These are phyloP conservation scores for Elgonia sp. DNA, from an alignment of 2,888 invertebrate genomes.

Conservation along the genomic window DNA sequence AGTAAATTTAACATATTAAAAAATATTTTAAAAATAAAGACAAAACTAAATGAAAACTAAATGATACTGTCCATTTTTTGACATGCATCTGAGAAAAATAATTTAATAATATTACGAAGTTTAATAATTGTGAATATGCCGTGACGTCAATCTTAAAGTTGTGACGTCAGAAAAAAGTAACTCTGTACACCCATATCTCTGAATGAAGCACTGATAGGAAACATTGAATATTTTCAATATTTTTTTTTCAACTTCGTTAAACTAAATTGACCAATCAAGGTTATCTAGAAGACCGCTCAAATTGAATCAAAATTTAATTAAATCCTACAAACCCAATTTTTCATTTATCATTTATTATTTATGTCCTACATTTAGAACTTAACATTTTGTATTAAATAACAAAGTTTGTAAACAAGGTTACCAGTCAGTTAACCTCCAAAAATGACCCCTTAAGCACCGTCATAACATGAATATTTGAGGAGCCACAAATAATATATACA, in stretches of 20 bases:
- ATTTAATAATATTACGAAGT: neutral
- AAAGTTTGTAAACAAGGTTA: neutral
- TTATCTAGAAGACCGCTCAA: neutral
- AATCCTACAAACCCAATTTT: neutral
- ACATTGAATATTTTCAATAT: neutral
- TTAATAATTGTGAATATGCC: neutral
- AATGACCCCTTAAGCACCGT: constrained; percentile 9
- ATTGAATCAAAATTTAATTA: neutral
- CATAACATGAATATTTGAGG: constrained; percentile 22
- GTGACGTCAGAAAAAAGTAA: neutral
- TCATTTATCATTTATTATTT: neutral
- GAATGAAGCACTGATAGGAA: neutral
- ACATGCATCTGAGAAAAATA: no score
- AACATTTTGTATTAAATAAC: neutral
- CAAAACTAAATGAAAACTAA: neutral
- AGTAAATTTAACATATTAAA: no score
- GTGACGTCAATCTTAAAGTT: neutral
- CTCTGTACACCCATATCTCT: neutral
- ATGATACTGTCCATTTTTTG: neutral
- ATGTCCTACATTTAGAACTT: neutral
- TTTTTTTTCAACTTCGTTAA: neutral
- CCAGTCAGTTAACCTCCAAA: neutral
- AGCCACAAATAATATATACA: neutral
- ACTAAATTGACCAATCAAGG: neutral
- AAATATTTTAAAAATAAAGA: neutral